phyloP scores from a whole-genome alignment of 2,888 invertebrate species.

The Lycia hirtaria region DNA sequence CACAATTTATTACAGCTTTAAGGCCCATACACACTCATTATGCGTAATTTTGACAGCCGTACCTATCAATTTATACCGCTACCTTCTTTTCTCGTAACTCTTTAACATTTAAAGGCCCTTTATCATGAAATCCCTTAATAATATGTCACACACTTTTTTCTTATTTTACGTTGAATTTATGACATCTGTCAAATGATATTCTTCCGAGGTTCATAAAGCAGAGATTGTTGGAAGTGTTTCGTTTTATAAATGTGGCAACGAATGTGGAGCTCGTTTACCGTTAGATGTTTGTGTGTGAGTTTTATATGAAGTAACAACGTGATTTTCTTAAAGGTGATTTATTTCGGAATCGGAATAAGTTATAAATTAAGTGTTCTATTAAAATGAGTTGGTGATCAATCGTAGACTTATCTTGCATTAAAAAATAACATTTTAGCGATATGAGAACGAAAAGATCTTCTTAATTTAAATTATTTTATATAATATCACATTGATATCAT shows the following conservation, averaged over 20 bases:
- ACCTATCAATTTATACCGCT: constrained; percentile 59
- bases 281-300: constrained; percentile 19
- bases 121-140: constrained; percentile 63
- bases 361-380: neutral
- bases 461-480: too few relatives aligned
- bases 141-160: constrained; percentile 37
- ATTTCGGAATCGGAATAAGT: neutral
- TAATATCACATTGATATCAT: too few relatives aligned
- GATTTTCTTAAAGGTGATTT: neutral
- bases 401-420: too few relatives aligned
- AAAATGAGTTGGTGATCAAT: too few relatives aligned
- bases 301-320: neutral
- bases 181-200: constrained; percentile 74
- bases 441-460: too few relatives aligned
- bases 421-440: too few relatives aligned
- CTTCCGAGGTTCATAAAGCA: constrained; percentile 63
- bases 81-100: constrained; percentile 67
- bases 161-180: constrained; percentile 58
- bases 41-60: constrained; percentile 64
- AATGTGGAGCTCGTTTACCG: constrained; percentile 30
- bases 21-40: constrained; percentile 41
- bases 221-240: constrained; percentile 56
- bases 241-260: constrained; percentile 46
- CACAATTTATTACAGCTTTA: constrained; percentile 53
- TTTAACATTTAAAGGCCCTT: constrained; percentile 56